Evolutionary conservation across 2,888 invertebrate genomes (phyloP).

Genomic region (Odontocerum albicorne): DNA sequence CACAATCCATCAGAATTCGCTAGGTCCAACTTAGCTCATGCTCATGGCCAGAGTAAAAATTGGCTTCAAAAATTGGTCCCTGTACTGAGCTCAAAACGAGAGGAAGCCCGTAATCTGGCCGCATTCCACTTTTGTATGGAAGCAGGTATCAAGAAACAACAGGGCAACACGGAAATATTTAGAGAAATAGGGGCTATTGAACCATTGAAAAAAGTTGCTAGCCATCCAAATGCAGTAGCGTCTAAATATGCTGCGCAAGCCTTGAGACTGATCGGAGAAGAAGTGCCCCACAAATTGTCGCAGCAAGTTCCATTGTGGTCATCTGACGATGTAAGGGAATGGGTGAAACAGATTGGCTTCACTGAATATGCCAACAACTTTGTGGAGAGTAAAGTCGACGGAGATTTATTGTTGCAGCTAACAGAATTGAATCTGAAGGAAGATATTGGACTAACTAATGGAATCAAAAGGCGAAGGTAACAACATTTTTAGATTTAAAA

Average conservation of each 20-base stretch:
- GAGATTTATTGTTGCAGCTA: slow-evolving; percentile 90
- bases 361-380: slow-evolving; percentile 82
- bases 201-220: slow-evolving; percentile 92
- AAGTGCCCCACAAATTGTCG: slow-evolving; percentile 95
- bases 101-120: slow-evolving; percentile 94
- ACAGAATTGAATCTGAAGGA: slow-evolving; percentile 89
- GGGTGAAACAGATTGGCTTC: slow-evolving; percentile 98
- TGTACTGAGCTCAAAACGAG: slow-evolving; percentile 89
- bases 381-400: slow-evolving; percentile 91
- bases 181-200: slow-evolving; percentile 94
- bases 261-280: slow-evolving; percentile 89
- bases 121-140: slow-evolving; percentile 99
- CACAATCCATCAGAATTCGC: slow-evolving; percentile 97
- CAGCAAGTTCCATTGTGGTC: slow-evolving; percentile 99
- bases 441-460: slow-evolving; percentile 92
- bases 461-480: slow-evolving; percentile 86
- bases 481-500: background rate
- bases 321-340: slow-evolving; percentile 93
- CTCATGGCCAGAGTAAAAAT: slow-evolving; percentile 93
- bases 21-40: slow-evolving; percentile 86
- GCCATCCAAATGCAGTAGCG: slow-evolving; percentile 96
- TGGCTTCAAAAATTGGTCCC: slow-evolving; percentile 94
- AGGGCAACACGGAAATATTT: slow-evolving; percentile 89
- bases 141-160: slow-evolving; percentile 94
- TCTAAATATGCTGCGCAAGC: slow-evolving; percentile 96